These are phyloP conservation scores for Stenolophus ochropezus DNA, from an alignment of 2,888 invertebrate genomes.

Conservation along the genomic window DNA sequence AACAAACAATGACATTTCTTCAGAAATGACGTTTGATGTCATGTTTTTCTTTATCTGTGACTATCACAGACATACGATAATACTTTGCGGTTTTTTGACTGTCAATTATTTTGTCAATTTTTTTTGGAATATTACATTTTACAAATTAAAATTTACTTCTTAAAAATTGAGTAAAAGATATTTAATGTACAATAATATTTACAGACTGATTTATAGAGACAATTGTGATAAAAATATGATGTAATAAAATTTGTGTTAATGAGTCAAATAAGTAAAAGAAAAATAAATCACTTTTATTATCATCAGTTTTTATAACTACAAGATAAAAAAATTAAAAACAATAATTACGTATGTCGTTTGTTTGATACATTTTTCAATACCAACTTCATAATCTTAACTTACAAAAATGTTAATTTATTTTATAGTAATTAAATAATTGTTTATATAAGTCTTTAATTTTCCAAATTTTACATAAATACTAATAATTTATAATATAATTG, in stretches of 20 bases:
- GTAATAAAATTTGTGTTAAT: neutral
- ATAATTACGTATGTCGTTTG: slow-evolving; percentile 1
- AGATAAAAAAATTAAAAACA: slow-evolving; percentile 44
- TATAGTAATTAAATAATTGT: neutral
- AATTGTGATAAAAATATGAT: neutral
- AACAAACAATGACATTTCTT: slow-evolving; percentile 58
- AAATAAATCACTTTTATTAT: neutral
- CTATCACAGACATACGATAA: slow-evolving; percentile 50
- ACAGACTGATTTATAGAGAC: neutral
- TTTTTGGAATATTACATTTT: too few species aligned
- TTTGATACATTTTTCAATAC: neutral
- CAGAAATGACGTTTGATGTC: slow-evolving; percentile 44
- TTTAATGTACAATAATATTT: neutral
- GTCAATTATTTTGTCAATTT: too few species aligned
- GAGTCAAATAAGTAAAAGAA: neutral
- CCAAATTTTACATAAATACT: neutral
- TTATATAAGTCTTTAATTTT: neutral
- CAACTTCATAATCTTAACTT: too few species aligned
- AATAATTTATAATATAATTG: neutral
- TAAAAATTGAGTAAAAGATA: too few species aligned
- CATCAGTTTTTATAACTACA: neutral
- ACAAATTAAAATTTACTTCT: too few species aligned
- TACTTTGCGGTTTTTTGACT: too few species aligned
- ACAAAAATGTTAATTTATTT: too few species aligned
- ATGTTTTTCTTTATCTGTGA: slow-evolving; percentile 3